Conservation (phyloP, 2,797 vertebrate species). For the Ceryle rudis region DNA sequence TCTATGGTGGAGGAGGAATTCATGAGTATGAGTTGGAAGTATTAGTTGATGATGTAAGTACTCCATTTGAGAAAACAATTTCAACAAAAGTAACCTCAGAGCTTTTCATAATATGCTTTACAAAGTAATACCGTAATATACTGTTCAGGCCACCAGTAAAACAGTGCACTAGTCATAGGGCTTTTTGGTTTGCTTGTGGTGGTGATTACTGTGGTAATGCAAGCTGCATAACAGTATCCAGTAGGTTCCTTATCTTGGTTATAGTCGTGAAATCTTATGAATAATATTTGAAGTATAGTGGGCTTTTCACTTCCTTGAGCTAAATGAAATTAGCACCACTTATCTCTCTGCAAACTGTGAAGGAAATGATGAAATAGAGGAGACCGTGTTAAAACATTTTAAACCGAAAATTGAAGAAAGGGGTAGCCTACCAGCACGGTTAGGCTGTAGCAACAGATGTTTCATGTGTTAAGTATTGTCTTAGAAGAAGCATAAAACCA, state of each 20-base stretch:
- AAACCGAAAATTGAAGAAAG: neutral
- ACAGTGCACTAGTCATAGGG: neutral
- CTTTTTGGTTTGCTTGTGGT: neutral
- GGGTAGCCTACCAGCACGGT: neutral
- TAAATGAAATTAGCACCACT: neutral
- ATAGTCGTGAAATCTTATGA: neutral
- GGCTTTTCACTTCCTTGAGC: neutral
- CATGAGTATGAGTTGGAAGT: constrained; percentile 98
- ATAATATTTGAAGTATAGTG: neutral
- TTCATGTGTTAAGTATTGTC: neutral
- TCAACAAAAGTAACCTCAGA: neutral
- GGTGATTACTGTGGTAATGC: neutral
- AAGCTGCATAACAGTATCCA: neutral
- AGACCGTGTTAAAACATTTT: neutral
- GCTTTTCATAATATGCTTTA: neutral
- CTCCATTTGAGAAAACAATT: neutral
- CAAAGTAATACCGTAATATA: neutral
- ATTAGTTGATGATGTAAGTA: constrained; percentile 95
- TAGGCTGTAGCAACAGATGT: neutral
- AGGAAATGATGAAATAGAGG: neutral
- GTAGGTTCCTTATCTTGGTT: neutral
- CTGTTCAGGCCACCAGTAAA: neutral
- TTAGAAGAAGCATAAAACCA: neutral
- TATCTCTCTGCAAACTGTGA: neutral
- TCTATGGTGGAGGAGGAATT: constrained; percentile 98